phyloP scores from a whole-genome alignment of 1,140 invertebrate species.

The Macrobrachium nipponense region DNA sequence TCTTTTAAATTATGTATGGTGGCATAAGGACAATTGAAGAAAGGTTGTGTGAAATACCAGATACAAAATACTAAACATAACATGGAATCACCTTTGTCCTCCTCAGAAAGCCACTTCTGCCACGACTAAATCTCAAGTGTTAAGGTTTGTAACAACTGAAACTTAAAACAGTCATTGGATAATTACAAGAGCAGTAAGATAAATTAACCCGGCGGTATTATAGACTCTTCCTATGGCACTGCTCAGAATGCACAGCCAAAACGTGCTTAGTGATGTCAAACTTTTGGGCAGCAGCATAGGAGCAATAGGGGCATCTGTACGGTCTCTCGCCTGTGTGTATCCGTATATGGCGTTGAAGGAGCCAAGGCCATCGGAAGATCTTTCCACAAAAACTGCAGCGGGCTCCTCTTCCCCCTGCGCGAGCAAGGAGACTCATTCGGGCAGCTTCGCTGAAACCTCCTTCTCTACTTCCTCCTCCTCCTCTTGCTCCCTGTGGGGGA shows the following conservation, averaged over 20 bases:
- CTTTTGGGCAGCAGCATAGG: slow-evolving; percentile 75
- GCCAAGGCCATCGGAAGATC: slow-evolving; percentile 62
- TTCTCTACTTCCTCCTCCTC: slow-evolving; percentile 41
- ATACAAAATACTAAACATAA: no score
- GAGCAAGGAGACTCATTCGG: slow-evolving; percentile 25
- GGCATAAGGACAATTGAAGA: no score
- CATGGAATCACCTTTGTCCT: no score
- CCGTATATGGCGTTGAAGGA: slow-evolving; percentile 61
- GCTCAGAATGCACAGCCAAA: slow-evolving; percentile 50
- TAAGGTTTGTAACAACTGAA: no score
- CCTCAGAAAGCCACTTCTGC: no score
- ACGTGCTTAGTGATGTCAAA: slow-evolving; percentile 64
- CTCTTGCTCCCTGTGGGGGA: background rate
- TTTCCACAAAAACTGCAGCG: slow-evolving; percentile 58
- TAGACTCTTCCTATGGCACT: slow-evolving; percentile 8
- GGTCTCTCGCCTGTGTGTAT: slow-evolving; percentile 83
- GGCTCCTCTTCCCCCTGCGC: slow-evolving; percentile 30
- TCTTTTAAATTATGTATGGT: no score
- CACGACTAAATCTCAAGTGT: no score
- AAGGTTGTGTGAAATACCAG: no score
- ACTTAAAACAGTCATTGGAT: no score
- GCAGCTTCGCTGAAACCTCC: slow-evolving; percentile 45
- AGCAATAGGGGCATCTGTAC: slow-evolving; percentile 88
- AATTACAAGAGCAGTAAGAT: no score
- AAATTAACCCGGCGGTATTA: background rate